These are phyloP conservation scores for Cyprinodon diabolis DNA, from an alignment of 2,797 vertebrate genomes.

Conservation along the genomic window DNA sequence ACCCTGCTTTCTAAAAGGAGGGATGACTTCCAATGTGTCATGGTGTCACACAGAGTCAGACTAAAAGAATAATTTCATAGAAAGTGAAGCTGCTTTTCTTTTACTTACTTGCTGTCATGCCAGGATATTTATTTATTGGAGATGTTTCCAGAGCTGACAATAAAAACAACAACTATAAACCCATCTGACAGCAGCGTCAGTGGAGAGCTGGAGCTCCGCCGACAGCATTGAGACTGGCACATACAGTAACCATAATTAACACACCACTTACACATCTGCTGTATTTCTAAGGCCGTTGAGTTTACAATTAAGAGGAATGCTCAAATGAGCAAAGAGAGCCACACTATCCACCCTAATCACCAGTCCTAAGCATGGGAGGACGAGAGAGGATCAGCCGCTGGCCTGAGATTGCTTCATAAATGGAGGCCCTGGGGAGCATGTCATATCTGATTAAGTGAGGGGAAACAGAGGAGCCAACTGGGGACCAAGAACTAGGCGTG, in stretches of 20 bases:
- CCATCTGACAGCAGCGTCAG: conserved; percentile 59
- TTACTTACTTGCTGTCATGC: neutral
- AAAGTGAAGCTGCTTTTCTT: neutral
- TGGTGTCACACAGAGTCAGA: neutral
- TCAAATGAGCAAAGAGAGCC: conserved; percentile 47
- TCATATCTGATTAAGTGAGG: conserved; percentile 67
- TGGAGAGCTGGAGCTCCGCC: conserved; percentile 50
- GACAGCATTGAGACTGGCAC: conserved; percentile 53
- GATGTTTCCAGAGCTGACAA: conserved; percentile 1
- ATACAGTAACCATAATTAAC: conserved; percentile 72
- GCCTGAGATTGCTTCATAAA: conserved; percentile 53
- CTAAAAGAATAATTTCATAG: neutral
- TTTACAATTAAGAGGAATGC: conserved; percentile 54
- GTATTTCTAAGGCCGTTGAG: conserved; percentile 55
- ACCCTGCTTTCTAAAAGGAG: neutral
- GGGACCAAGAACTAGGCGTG: conserved; percentile 59
- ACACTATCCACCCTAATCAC: conserved; percentile 37
- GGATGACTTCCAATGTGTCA: conserved; percentile 11
- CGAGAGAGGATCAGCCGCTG: conserved; percentile 10
- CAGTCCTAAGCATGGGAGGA: conserved; percentile 19
- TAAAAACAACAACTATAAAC: neutral
- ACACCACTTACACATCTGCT: conserved; percentile 74
- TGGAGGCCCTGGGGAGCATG: conserved; percentile 53
- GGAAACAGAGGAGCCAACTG: conserved; percentile 51
- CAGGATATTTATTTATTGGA: neutral